These are phyloP conservation scores for Falco berigora DNA, from an alignment of 2,797 vertebrate species.

Conservation along the genomic window DNA sequence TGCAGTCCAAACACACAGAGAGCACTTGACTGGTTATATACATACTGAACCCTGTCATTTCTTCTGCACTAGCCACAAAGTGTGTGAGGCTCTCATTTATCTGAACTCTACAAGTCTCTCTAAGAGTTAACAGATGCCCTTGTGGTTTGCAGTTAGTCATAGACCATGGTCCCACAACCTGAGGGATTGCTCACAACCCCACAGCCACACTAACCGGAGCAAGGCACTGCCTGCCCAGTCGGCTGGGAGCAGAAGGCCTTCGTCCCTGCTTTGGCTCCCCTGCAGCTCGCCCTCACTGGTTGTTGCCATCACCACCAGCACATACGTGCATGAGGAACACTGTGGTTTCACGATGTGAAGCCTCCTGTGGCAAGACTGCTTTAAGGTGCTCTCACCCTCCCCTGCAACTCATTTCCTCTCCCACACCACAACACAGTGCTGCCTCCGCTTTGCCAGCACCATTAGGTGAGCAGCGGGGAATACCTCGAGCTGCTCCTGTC, in stretches of 20 bases:
- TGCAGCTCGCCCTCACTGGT: neutral
- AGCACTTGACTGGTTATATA: neutral
- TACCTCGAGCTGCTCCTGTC: neutral
- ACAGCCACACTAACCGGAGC: rapidly evolving
- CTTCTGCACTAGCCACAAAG: neutral
- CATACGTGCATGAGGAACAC: rapidly evolving
- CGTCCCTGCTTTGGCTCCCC: neutral
- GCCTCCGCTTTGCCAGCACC: neutral
- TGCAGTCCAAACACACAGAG: neutral
- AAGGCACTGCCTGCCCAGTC: neutral
- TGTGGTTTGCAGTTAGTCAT: neutral
- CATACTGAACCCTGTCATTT: neutral
- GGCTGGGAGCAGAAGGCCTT: neutral
- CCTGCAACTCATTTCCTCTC: neutral
- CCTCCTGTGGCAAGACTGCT: neutral
- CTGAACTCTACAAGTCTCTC: neutral
- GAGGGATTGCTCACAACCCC: neutral
- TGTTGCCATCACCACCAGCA: neutral
- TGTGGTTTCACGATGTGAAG: neutral
- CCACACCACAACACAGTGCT: neutral
- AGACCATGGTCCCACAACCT: neutral
- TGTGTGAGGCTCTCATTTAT: neutral
- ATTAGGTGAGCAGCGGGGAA: neutral
- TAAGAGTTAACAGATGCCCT: neutral
- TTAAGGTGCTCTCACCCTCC: neutral